Evolutionary conservation across 2,888 invertebrate species (phyloP).

Genomic region (Drosophila atroscutellata): DNA sequence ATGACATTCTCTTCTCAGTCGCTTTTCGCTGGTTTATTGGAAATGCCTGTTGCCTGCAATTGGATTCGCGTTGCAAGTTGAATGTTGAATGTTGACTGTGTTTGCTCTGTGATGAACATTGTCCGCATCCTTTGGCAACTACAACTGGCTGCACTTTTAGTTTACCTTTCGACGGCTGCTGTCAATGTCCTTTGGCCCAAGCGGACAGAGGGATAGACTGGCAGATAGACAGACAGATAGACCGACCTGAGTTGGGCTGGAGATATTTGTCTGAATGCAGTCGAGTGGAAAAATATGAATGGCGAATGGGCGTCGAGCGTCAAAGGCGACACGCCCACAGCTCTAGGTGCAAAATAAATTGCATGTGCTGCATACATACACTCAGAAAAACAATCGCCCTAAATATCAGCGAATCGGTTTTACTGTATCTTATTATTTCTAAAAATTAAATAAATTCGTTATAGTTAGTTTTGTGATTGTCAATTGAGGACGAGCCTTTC

Average conservation of each 20-base stretch:
- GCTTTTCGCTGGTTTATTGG: conserved; percentile 49
- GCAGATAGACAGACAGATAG: not conserved
- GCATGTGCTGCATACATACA: conserved; percentile 35
- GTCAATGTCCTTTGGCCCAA: conserved; percentile 72
- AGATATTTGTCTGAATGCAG: conserved; percentile 68
- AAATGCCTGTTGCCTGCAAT: conserved; percentile 67
- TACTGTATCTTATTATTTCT: no score
- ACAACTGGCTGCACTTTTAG: conserved; percentile 55
- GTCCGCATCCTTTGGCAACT: conserved; percentile 58
- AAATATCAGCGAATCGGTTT: not conserved
- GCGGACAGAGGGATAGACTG: not conserved
- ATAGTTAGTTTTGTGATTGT: not conserved
- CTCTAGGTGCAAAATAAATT: conserved; percentile 64
- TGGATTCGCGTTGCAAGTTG: conserved; percentile 36
- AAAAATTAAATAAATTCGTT: not conserved
- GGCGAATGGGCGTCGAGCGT: conserved; percentile 67
- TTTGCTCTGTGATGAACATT: conserved; percentile 33
- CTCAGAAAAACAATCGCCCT: not conserved
- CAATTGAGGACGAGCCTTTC: not conserved
- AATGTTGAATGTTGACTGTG: conserved; percentile 1
- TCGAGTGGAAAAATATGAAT: conserved; percentile 76
- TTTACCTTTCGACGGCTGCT: conserved; percentile 69
- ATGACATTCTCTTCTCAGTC: conserved; percentile 44
- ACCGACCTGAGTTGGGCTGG: conserved; percentile 16
- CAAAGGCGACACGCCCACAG: conserved; percentile 59